Evolutionary conservation across 2,113 vertebrate species (phyloP), one percentile per base, ranked within the genome.

Genomic region (Melanerpes formicivorus): DNA sequence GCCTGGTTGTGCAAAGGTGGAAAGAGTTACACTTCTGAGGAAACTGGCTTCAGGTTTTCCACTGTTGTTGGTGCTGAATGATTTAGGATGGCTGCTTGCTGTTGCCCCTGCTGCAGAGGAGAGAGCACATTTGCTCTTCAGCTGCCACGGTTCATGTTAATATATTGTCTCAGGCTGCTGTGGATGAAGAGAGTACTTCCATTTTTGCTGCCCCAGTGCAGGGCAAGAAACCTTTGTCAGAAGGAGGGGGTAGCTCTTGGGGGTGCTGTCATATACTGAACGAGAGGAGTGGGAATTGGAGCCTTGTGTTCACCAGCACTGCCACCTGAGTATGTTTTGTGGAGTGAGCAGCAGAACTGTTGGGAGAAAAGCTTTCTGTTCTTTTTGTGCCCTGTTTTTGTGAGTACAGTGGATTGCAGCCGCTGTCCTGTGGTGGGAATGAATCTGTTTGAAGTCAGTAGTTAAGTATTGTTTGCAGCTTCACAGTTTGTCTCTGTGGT

Each of bases 21-120:
- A 18, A 22, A 27, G 72, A 66, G 46, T 3, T 88, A 58, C 4
- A 1, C 12, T 63, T 55, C 18, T n/a, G 60, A 77, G 76, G 42
- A 70, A 6, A 22, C 12, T 22, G 46, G 5, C 26, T 66, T 67
- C 19, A 13, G 9, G 42, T 71, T 29, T 86, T 46, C n/a, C 6
- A 0, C 13, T 2, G 0, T 2, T 37, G 29, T 2, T 37, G 29
- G 8, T 64, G 70, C 23, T 7, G 52, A 13, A 42, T 23, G 42
- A 55, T 59, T 67, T 42, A 29, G 63, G 48, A 60, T 12, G 16
- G 32, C 9, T 0, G 0, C 46, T 50, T 9, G 1, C 48, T 69
- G 18, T 67, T 66, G 19, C 64, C 40, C 79, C 30, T 59, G 40
- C 37, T 32, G 58, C 64, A 58, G 73, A 54, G 30, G 15, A 64